phyloP scores from a whole-genome alignment of 2,797 vertebrate genomes.

The Pantherophis alleghaniensis region DNA sequence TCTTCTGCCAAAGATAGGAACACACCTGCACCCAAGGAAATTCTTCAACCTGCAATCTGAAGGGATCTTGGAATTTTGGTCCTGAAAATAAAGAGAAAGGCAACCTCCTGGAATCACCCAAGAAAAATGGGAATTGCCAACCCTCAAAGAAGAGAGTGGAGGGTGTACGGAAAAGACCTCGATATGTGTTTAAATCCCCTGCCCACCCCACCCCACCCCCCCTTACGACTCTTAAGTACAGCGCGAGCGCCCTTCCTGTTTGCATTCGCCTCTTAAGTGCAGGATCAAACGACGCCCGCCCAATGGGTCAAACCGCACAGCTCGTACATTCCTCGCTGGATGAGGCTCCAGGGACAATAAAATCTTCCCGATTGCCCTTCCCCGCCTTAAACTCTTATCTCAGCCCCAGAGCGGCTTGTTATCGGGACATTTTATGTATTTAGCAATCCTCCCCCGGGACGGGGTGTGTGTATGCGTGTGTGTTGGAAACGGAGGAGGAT shows the following conservation, averaged over 20 bases:
- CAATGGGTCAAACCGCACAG: not conserved
- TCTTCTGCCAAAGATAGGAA: not conserved
- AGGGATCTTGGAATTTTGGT: not conserved
- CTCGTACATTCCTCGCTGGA: not conserved
- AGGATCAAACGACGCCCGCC: not conserved
- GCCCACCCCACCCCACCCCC: not conserved
- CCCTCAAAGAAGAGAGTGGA: not conserved
- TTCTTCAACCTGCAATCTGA: not conserved
- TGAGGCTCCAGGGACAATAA: conserved; percentile 8
- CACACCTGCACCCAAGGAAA: not conserved
- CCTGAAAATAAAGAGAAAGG: not conserved
- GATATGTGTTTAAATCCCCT: not conserved
- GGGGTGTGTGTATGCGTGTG: not conserved
- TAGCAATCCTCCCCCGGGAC: not conserved
- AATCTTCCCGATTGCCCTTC: not conserved
- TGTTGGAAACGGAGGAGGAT: not conserved
- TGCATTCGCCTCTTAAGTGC: not conserved
- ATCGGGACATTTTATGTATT: conserved; percentile 12
- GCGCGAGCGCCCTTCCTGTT: not conserved
- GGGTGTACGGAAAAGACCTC: not conserved
- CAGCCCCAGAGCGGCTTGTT: not conserved
- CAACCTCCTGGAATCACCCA: too few relatives aligned
- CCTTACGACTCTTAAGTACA: not conserved
- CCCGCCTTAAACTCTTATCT: conserved; percentile 15
- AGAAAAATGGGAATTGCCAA: not conserved